Evolutionary conservation across 2,888 invertebrate species (phyloP).

Genomic region (Incurvaria masculella): DNA sequence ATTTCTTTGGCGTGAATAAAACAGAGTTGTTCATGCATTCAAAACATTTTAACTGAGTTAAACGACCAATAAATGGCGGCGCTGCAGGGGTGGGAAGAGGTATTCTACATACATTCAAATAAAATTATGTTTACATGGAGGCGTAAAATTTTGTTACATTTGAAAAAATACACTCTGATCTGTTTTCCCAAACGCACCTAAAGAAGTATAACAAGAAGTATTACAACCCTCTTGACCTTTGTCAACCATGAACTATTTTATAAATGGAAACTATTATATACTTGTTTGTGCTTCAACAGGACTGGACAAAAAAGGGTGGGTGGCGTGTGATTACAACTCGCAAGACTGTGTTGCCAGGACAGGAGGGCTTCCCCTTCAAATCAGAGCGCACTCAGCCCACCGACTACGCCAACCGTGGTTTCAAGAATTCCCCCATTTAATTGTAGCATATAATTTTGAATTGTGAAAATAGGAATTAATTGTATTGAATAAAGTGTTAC

Average conservation of each 20-base stretch:
- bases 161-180: background rate
- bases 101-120: too few species aligned
- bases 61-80: too few species aligned
- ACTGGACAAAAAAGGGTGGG: slow-evolving; percentile 76
- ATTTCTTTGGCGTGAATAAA: too few species aligned
- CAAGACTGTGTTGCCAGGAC: slow-evolving; percentile 61
- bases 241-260: background rate
- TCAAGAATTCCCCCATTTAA: slow-evolving; percentile 61
- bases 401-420: slow-evolving; percentile 72
- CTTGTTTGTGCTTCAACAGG: slow-evolving; percentile 39
- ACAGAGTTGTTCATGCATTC: too few species aligned
- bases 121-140: too few species aligned
- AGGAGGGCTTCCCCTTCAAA: slow-evolving; percentile 63
- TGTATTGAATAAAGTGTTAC: slow-evolving; percentile 1
- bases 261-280: background rate
- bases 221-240: background rate
- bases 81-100: too few species aligned
- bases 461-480: slow-evolving; percentile 8
- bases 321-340: slow-evolving; percentile 63
- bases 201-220: background rate
- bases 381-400: slow-evolving; percentile 54
- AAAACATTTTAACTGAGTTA: too few species aligned
- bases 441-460: slow-evolving; percentile 12
- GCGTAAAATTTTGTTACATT: too few species aligned
- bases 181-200: too few species aligned